A percentile compares a stretch with the other conserved stretches of the same genome.
Conservation (phyloP, 1,140 invertebrate species). For the Rhagoletis pomonella region DNA sequence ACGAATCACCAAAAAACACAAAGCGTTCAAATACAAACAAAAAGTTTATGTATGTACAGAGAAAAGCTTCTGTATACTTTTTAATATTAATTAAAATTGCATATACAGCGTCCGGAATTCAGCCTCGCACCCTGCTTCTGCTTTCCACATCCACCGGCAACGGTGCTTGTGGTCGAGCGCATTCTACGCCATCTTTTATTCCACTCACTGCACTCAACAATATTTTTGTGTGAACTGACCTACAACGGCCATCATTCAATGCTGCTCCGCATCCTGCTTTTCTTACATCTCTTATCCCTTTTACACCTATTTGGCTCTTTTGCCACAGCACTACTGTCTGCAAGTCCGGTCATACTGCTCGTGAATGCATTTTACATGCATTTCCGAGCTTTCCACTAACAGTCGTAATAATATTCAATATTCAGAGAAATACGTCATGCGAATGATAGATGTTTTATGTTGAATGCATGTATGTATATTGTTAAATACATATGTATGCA, state of each 20-base stretch:
- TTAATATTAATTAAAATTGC: constrained; percentile 48
- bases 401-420: not conserved
- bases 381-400: not conserved
- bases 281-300: constrained; percentile 23
- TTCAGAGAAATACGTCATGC: not conserved
- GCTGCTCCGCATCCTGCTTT: constrained; percentile 7
- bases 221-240: constrained; percentile 43
- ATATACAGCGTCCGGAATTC: not conserved
- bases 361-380: constrained; percentile 3
- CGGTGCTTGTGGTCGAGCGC: not conserved
- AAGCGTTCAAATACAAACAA: not conserved
- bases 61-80: not conserved
- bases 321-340: not conserved
- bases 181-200: constrained; percentile 33
- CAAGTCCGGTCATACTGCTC: not conserved
- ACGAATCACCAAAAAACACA: not conserved
- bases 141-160: too few species aligned
- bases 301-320: not conserved
- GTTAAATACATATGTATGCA: too few species aligned
- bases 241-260: constrained; percentile 39
- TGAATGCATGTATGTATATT: not conserved
- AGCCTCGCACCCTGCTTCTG: not conserved
- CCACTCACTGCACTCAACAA: constrained; percentile 45
- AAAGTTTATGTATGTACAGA: not conserved
- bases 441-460: not conserved